A percentile compares a stretch with the other conserved stretches of the same genome.
These are phyloP conservation scores for Axis porcinus DNA, from an alignment of 2,113 vertebrate species.

Conservation along the genomic window DNA sequence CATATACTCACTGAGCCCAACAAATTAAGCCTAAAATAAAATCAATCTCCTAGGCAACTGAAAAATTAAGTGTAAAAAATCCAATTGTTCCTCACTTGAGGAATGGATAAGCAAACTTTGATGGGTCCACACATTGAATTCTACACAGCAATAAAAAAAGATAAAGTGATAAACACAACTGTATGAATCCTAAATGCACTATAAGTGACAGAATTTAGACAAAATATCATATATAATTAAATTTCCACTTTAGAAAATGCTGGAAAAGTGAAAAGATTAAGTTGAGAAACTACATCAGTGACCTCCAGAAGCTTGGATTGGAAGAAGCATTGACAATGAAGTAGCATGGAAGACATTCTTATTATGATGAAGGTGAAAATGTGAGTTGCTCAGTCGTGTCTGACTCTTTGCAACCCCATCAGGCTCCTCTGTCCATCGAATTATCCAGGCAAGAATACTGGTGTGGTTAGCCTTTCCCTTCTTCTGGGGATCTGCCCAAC, in stretches of 20 bases:
- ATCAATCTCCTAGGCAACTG: not conserved
- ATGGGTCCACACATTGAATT: not conserved
- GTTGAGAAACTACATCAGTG: not conserved
- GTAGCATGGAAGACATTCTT: not conserved
- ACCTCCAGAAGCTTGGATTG: not conserved
- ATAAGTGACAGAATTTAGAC: not conserved
- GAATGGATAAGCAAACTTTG: not conserved
- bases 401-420: not conserved
- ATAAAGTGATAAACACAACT: not conserved
- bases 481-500: rapidly evolving
- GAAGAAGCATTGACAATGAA: not conserved
- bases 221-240: not conserved
- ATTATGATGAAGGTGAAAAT: not conserved
- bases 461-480: not conserved
- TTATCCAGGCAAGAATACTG: not conserved
- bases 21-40: not conserved
- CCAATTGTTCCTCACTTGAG: not conserved
- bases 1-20: not conserved
- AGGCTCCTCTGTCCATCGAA: not conserved
- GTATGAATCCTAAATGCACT: not conserved
- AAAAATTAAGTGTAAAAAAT: not conserved
- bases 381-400: not conserved
- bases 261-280: not conserved
- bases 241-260: not conserved
- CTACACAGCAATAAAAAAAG: not conserved